A percentile compares a stretch with the other conserved stretches of the same genome.
Conservation (phyloP, 2,888 invertebrate species). For the Trichogramma evanescens region DNA sequence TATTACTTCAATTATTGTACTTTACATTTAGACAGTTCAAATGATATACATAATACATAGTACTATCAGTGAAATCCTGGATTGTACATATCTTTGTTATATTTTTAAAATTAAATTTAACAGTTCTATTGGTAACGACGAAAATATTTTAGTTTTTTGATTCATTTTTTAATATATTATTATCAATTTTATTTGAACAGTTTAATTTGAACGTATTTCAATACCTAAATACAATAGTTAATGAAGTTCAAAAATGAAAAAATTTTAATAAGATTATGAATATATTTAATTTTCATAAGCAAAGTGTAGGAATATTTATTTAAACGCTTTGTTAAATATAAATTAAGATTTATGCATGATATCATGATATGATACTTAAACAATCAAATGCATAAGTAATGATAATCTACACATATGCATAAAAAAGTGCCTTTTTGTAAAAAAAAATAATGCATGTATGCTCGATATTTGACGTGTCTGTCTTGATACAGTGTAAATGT, state of each 20-base stretch:
- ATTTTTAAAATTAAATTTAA: background rate
- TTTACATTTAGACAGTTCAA: too few species aligned
- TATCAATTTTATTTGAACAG: too few species aligned
- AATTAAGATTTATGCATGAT: constrained; percentile 10
- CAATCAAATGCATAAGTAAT: constrained; percentile 14
- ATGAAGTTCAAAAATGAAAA: too few species aligned
- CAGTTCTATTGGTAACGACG: too few species aligned
- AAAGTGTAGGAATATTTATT: too few species aligned
- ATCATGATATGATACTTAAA: constrained; percentile 5
- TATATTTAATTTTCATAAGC: too few species aligned
- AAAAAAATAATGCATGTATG: constrained; percentile 20
- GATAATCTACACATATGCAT: constrained; percentile 20
- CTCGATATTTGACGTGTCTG: constrained; percentile 18
- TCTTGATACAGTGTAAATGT: constrained; percentile 14
- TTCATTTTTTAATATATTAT: too few species aligned
- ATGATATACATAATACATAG: background rate
- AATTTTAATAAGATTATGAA: too few species aligned
- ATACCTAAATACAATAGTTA: too few species aligned
- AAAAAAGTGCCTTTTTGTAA: constrained; percentile 29
- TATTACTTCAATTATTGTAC: background rate
- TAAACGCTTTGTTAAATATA: constrained; percentile 5
- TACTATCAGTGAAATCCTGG: constrained; percentile 21
- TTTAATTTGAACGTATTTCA: too few species aligned
- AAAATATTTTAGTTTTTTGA: too few species aligned
- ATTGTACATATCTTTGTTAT: constrained; percentile 19